Evolutionary conservation across 2,797 vertebrate genomes (phyloP), one percentile per base, ranked within the genome.

Genomic region (Molothrus aeneus): DNA sequence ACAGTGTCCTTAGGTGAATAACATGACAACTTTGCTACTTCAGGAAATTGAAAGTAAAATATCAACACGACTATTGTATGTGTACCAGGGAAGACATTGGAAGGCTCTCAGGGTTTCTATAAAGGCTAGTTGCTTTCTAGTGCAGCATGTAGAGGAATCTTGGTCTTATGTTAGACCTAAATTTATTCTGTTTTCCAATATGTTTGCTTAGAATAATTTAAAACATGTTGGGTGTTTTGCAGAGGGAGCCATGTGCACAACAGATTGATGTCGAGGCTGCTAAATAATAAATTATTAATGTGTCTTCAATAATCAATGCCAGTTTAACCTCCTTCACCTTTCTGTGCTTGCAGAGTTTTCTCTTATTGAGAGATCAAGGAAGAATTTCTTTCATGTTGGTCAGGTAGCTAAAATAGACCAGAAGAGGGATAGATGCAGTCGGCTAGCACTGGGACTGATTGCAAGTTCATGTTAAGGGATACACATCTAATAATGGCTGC

Each of bases 361-460:
- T 89, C 95, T 96, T 94, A 91, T 74, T 95, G 86, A 92, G 84
- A 95, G 83, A 94, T 90, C 53, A 93, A 97, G 56, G 40, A 95
- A 91, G 84, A 94, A 94, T 93, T 88, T 95, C 32, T 93, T 85
- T 38, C 40, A 7, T 87, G n/a, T 93, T 10, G 7, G 61, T 95
- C 72, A 36, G 31, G 6, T 93, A 94, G 74, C 78, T 92, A 42
- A 95, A 97, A 89, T 6, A 13, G 21, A 31, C 36, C 2, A 0
- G 40, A 90, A 90, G 70, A 95, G 93, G 42, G 88, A 82, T 88
- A 95, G 57, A 42, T 92, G 42, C 13, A 74, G 60, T 78, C 43
- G 78, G 19, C 43, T 54, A 54, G 26, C 38, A 32, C 34, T 84
- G 40, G 2, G 22, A 9, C 40, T 48, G 8, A 68, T 92, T 74